phyloP scores from a whole-genome alignment of 2,797 vertebrate genomes.

The Scyliorhinus canicula region DNA sequence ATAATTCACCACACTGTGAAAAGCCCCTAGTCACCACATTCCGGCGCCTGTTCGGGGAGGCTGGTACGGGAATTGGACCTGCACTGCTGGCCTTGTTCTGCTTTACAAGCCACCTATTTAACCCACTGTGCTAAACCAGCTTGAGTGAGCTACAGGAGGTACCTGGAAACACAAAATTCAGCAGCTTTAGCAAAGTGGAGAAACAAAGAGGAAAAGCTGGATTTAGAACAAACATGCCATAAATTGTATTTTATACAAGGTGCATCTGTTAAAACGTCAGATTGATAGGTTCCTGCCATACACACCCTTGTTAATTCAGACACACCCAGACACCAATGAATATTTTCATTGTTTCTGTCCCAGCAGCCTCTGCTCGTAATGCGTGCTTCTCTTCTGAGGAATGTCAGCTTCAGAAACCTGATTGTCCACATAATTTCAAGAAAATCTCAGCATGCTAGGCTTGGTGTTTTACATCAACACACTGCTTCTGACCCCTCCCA shows the following conservation, averaged over 20 bases:
- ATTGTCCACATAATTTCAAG: slow-evolving; percentile 22
- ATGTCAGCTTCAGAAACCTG: slow-evolving; percentile 4
- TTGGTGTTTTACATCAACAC: slow-evolving; percentile 3
- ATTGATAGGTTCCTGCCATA: neutral
- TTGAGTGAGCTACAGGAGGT: neutral
- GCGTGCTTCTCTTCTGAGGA: neutral
- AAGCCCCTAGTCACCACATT: too few relatives aligned
- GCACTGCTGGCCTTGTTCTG: too few relatives aligned
- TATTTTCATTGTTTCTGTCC: slow-evolving; percentile 26
- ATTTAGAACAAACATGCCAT: slow-evolving; percentile 24
- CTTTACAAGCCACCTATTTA: too few relatives aligned
- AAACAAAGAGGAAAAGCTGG: neutral
- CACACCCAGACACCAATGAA: slow-evolving; percentile 21
- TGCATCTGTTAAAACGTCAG: neutral
- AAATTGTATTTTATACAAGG: neutral
- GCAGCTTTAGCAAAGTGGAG: neutral
- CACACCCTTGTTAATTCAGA: slow-evolving; percentile 30
- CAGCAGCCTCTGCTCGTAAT: neutral
- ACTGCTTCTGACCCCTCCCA: neutral
- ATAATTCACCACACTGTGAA: too few relatives aligned
- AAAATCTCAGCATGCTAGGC: neutral
- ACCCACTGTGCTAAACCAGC: too few relatives aligned
- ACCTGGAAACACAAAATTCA: neutral
- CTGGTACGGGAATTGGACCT: too few relatives aligned
- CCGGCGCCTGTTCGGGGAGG: too few relatives aligned